Evolutionary conservation across 2,888 invertebrate species (phyloP).

Genomic region (Sinopyrophorus schimmeli): DNA sequence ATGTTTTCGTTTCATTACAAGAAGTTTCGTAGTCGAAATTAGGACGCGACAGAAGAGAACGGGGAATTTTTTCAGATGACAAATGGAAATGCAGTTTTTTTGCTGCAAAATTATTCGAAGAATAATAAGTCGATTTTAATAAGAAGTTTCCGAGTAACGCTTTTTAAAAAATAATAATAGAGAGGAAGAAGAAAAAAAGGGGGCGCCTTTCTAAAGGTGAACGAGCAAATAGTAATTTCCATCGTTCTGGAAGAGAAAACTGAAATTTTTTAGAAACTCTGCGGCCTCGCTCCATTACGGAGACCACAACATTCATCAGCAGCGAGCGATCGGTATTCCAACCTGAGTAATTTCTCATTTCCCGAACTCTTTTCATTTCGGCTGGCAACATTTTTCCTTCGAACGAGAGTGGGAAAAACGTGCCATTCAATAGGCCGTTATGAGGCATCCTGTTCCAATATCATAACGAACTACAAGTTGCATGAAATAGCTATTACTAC

Average conservation of each 20-base stretch:
- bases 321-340: conserved; percentile 31
- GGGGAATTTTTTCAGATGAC: neutral
- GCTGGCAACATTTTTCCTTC: conserved; percentile 27
- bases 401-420: conserved; percentile 24
- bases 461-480: conserved; percentile 18
- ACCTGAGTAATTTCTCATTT: conserved; percentile 38
- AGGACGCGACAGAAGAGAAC: no score
- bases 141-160: no score
- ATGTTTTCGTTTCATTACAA: neutral
- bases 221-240: conserved; percentile 1
- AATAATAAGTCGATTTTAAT: conserved; percentile 1
- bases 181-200: no score
- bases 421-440: conserved; percentile 27
- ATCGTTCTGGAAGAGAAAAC: conserved; percentile 2
- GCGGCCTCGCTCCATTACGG: conserved; percentile 36
- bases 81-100: neutral
- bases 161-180: no score
- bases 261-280: conserved; percentile 35
- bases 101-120: neutral
- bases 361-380: conserved; percentile 32
- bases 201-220: no score
- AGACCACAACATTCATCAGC: conserved; percentile 34
- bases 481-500: conserved; percentile 21
- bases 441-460: conserved; percentile 21
- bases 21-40: neutral